Evolutionary conservation across 2,888 invertebrate genomes (phyloP), one percentile per base, ranked within the genome.

Genomic region (Cynaeus angustus): DNA sequence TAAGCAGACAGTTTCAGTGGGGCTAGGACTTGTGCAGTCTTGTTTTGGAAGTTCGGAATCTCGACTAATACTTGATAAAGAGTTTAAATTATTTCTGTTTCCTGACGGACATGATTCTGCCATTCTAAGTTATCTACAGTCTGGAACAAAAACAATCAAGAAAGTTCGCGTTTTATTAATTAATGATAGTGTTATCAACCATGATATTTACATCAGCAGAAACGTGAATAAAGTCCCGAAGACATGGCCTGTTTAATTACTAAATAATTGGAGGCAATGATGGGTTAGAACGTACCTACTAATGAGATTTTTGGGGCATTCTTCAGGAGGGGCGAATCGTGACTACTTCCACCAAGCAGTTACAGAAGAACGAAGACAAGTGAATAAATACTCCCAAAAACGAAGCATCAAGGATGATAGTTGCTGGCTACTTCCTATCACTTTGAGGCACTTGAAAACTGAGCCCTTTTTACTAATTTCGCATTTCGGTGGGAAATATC

Each of bases 1-100:
- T 73, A 83, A 80, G 76, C 83, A 84, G 52, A 84, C 80, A 46
- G 85, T 84, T 78, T 85, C 85, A 26, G 84, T 84, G 4, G 85
- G 85, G 74, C 84, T 85, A 68, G 85, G 85, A 75, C 84, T 85
- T 64, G 83, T 80, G 72, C 84, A 84, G 78, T 85, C 84, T 80
- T 83, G 81, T 80, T 83, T 84, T 52, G 82, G 78, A 75, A 83
- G 75, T 73, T 83, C 82, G 56, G 77, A 78, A 71, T 81, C 80
- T 73, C 74, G 75, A 74, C 78, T 79, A 59, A 81, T 78, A 73
- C 79, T 74, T 71, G 76, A 72, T 55, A 78, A 70, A 67, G 78
- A 74, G 72, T 77, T 75, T 74, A 79, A 77, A 75, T 77, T 67
- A 72, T 74, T 78, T 74, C 74, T 79, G 71, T 82, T 80, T 78